Base-by-base conservation (phyloP, 2,888 invertebrate genomes). In the Ichneumon xanthorius region DNA sequence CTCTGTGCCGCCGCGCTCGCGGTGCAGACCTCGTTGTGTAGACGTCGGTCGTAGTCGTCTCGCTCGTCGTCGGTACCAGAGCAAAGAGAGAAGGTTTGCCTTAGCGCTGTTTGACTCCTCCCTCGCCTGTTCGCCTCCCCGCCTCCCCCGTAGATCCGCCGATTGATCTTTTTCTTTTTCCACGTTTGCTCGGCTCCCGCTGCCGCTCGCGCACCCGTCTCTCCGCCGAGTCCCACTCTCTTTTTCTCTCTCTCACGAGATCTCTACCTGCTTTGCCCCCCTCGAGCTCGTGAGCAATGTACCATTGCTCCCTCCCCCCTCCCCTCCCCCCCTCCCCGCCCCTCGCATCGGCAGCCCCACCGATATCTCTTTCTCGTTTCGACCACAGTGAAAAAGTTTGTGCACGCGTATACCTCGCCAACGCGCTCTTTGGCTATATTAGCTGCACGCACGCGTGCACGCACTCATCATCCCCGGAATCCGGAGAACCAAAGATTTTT, bases 101-200 rank as follows among this genome's bases (percentile, higher is more conserved):
- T 87, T 87, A 88, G 82, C 87, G 88, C 89, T 90, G 90, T 91
- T 91, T 90, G 90, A 92, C 92, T 91, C 92, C 90, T 90, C 91
- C 90, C 89, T 90, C 90, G 82, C 87, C 85, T 72, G 89, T 81
- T 88, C 87, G 58, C 61, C 63, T 86, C 80, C 85, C 83, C 86
- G 80, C 86, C 85, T 80, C 87, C 87, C 79, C 84, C 81, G 75
- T 87, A 85, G 82, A 85, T 86, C 84, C 85, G 84, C 45, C 84
- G 87, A 84, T 87, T 82, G 82, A 87, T 86, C 84, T 84, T 80
- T 82, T 70, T 22, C 26, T 22, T 58, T 58, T 58, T 55, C 26
- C 30, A 37, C 80, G 22, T 80, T 67, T 40, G 70, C 72, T 72
- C 63, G 70, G 67, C 84, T 80, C 75, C 75, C 84, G 67, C 73